phyloP scores from a whole-genome alignment of 2,888 invertebrate genomes.

The Lithophane ornitopus region DNA sequence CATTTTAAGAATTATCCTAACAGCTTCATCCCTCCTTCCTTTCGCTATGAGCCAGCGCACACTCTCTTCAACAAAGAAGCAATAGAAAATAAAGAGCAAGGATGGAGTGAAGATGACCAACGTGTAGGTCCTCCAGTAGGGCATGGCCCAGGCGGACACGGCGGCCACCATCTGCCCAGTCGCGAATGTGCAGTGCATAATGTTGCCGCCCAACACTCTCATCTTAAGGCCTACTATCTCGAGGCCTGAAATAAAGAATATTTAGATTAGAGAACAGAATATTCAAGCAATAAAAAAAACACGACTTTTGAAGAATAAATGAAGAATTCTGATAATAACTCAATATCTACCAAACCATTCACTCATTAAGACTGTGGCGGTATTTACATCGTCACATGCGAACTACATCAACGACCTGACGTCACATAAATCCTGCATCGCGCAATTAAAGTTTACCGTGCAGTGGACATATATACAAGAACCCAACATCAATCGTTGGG shows the following conservation, averaged over 20 bases:
- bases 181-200: slow-evolving; percentile 92
- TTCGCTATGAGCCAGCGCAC: slow-evolving; percentile 93
- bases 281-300: background rate
- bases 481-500: no score
- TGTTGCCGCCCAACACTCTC: slow-evolving; percentile 92
- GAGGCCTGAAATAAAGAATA: slow-evolving; percentile 86
- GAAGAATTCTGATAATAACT: no score
- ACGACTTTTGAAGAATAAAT: no score
- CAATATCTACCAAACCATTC: no score
- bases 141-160: slow-evolving; percentile 90
- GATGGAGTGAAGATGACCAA: slow-evolving; percentile 92
- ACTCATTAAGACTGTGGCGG: no score
- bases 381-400: no score
- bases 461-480: no score
- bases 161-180: slow-evolving; percentile 92
- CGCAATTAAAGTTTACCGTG: no score
- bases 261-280: background rate
- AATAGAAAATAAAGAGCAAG: slow-evolving; percentile 91
- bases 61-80: slow-evolving; percentile 92
- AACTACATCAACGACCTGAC: no score
- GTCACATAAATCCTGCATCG: no score
- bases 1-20: slow-evolving; percentile 85
- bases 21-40: slow-evolving; percentile 88
- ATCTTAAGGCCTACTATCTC: slow-evolving; percentile 93
- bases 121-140: slow-evolving; percentile 92